A percentile compares a stretch with the other conserved stretches of the same genome.
Evolutionary conservation across 2,113 vertebrate species (phyloP).

Genomic region (Lycocorax pyrrhopterus): DNA sequence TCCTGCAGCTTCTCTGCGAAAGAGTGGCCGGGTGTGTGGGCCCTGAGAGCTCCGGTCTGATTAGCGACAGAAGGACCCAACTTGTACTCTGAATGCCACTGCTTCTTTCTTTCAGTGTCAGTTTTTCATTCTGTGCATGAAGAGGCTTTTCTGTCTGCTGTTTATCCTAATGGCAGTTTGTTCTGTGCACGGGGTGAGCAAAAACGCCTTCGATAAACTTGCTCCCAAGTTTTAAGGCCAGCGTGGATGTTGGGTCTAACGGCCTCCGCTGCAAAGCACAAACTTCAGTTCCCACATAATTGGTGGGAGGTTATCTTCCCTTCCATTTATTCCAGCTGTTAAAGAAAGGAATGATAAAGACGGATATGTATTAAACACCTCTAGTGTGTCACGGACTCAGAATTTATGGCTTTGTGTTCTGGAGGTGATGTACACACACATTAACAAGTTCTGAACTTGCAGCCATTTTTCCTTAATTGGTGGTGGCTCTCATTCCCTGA

Average conservation of each 20-base stretch:
- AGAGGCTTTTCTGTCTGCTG: neutral
- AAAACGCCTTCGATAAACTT: neutral
- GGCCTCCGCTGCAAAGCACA: neutral
- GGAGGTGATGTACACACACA: neutral
- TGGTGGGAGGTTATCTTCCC: neutral
- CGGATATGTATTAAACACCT: neutral
- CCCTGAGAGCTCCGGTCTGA: neutral
- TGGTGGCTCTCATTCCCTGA: neutral
- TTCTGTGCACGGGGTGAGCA: neutral
- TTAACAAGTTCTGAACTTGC: neutral
- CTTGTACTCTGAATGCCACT: neutral
- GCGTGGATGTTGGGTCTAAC: neutral
- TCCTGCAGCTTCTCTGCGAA: neutral
- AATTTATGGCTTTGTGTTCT: neutral
- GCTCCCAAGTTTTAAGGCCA: neutral
- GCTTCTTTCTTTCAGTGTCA: neutral
- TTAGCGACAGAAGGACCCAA: neutral
- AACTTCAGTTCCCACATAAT: neutral
- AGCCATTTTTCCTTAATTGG: constrained; percentile 18
- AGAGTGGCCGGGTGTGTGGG: neutral
- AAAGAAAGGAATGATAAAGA: neutral
- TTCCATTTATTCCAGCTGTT: neutral
- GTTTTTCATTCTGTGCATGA: neutral
- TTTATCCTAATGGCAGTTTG: neutral
- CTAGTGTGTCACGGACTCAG: neutral